phyloP scores from a whole-genome alignment of 2,113 vertebrate genomes.

The Pogona vitticeps region DNA sequence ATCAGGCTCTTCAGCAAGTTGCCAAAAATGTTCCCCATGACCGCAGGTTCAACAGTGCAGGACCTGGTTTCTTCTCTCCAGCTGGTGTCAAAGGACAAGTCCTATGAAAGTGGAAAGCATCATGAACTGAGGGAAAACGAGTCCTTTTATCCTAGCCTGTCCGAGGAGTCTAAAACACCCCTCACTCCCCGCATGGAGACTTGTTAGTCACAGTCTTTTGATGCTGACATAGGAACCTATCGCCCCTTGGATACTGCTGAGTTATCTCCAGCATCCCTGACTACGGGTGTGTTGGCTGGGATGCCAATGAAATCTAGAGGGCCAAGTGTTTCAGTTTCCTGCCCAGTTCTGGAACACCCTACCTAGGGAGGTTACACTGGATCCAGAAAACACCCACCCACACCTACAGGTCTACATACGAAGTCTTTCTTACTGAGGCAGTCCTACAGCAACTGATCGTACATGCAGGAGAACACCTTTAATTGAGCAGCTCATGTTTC shows the following conservation, averaged over 20 bases:
- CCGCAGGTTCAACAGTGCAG: conserved; percentile 28
- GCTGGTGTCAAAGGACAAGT: conserved; percentile 48
- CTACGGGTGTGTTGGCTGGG: not conserved
- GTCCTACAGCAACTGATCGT: too few species aligned
- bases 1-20: conserved; percentile 94
- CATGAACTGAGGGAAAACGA: not conserved
- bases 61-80: conserved; percentile 32
- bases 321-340: not conserved
- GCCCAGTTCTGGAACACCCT: not conserved
- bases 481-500: too few species aligned
- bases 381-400: too few species aligned
- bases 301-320: not conserved
- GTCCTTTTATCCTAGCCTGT: not conserved
- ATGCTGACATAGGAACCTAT: not conserved
- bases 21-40: conserved; percentile 93
- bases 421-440: too few species aligned
- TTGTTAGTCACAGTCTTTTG: not conserved
- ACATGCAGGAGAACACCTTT: too few species aligned
- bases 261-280: not conserved
- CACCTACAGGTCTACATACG: too few species aligned
- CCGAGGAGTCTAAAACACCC: not conserved
- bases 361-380: too few species aligned
- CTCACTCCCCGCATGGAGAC: not conserved
- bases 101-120: conserved; percentile 34
- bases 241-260: not conserved